phyloP scores from a whole-genome alignment of 1,140 invertebrate species.

The Paraescarpia echinospica region DNA sequence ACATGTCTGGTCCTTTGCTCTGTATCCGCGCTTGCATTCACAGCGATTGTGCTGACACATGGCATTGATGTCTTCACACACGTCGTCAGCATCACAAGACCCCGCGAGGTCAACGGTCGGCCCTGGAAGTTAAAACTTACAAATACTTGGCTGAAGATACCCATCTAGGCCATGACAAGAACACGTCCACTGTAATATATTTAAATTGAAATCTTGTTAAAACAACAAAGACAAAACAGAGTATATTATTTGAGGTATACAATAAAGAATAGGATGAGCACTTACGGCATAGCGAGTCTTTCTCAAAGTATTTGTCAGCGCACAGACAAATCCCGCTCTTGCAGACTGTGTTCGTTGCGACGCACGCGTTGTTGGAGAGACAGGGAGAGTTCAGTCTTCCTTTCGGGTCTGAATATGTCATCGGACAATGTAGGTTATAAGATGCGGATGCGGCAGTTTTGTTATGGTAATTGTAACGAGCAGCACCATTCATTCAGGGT shows the following conservation, averaged over 20 bases:
- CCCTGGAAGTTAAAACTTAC: not conserved
- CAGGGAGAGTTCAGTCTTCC: not conserved
- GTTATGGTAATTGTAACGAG: not conserved
- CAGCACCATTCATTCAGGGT: not conserved
- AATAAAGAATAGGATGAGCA: not conserved
- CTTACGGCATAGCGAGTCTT: conserved; percentile 7
- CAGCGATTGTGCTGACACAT: not conserved
- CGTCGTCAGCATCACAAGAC: not conserved
- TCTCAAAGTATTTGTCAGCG: conserved; percentile 8
- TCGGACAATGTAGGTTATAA: not conserved
- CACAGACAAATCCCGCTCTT: not conserved
- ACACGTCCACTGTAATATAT: too few species aligned
- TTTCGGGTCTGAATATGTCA: not conserved
- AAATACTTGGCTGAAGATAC: not conserved
- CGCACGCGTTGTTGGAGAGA: conserved; percentile 9
- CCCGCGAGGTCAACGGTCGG: not conserved
- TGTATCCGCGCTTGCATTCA: conserved; percentile 17
- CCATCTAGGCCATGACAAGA: not conserved
- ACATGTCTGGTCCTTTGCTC: not conserved
- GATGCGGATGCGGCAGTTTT: not conserved
- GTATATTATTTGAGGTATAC: not conserved
- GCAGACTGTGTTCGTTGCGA: not conserved
- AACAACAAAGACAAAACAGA: too few species aligned
- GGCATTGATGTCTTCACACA: conserved; percentile 14
- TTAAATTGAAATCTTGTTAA: too few species aligned